Conservation (phyloP, 2,888 invertebrate species). For the Meloe dianella region DNA sequence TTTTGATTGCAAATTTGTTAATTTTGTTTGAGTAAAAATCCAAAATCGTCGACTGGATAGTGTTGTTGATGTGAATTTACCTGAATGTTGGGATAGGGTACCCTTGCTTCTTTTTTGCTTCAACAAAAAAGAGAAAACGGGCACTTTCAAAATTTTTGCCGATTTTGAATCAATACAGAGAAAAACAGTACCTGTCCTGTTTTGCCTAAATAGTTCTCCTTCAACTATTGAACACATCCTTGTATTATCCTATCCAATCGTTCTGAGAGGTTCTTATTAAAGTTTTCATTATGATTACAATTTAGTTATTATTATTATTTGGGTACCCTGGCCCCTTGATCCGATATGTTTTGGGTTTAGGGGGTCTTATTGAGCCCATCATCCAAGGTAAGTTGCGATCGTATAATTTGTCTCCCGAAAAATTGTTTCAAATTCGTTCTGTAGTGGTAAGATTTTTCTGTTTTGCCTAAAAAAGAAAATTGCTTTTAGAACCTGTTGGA, state of each 20-base stretch:
- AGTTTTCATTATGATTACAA: constrained; percentile 28
- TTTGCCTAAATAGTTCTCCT: constrained; percentile 32
- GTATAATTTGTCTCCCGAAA: background rate
- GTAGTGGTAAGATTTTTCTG: constrained; percentile 28
- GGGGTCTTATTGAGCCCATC: constrained; percentile 14
- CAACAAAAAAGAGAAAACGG: constrained; percentile 47
- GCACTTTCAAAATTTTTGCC: constrained; percentile 55
- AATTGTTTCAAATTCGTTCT: background rate
- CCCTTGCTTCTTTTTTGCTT: constrained; percentile 68
- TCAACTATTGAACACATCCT: constrained; percentile 7
- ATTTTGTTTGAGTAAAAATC: background rate
- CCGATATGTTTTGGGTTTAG: constrained; percentile 33
- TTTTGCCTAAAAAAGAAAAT: background rate
- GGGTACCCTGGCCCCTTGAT: constrained; percentile 55
- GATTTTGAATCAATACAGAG: constrained; percentile 6
- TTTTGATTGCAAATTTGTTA: background rate
- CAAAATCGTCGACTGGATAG: background rate
- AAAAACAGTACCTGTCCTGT: constrained; percentile 48
- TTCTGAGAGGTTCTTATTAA: constrained; percentile 34
- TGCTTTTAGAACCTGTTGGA: constrained; percentile 61
- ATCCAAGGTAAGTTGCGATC: constrained; percentile 43
- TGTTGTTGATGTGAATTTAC: constrained; percentile 62
- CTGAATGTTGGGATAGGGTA: constrained; percentile 99
- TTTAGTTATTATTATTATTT: constrained; percentile 35
- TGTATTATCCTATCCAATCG: constrained; percentile 8